These are phyloP conservation scores for Sarcophaga bullata DNA, from an alignment of 1,140 invertebrate species.

Conservation along the genomic window DNA sequence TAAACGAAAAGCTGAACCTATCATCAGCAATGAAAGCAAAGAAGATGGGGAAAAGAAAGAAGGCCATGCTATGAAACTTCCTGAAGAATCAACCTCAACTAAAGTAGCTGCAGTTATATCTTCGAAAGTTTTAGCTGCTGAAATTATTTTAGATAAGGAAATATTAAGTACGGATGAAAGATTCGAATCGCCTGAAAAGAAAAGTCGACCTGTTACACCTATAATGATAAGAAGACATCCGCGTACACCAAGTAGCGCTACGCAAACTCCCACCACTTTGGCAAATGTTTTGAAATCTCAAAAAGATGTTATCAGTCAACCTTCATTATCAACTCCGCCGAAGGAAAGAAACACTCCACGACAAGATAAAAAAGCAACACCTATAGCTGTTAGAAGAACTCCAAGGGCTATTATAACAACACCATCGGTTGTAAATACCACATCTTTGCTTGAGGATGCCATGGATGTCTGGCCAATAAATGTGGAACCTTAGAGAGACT, in stretches of 20 bases:
- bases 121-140: conserved; percentile 45
- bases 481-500: conserved; percentile 42
- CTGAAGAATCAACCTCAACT: conserved; percentile 39
- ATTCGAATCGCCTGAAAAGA: conserved; percentile 63
- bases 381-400: conserved; percentile 57
- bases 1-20: conserved; percentile 49
- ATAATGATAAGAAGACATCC: conserved; percentile 58
- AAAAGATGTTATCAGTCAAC: not conserved
- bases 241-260: conserved; percentile 54
- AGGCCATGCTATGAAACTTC: not conserved
- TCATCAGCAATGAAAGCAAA: not conserved
- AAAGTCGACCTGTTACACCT: conserved; percentile 55
- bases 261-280: conserved; percentile 44
- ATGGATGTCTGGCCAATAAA: conserved; percentile 69
- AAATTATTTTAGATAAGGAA: conserved; percentile 54
- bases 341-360: conserved; percentile 23
- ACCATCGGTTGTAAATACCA: conserved; percentile 45
- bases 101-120: conserved; percentile 26
- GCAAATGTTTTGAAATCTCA: not conserved
- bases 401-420: conserved; percentile 53
- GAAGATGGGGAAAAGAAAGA: not conserved
- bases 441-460: conserved; percentile 67
- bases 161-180: conserved; percentile 63
- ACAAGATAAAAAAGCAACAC: conserved; percentile 53
- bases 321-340: not conserved